Percentiles rank a stretch among this genome's conserved stretches.
These are phyloP conservation scores for Aphis gossypii DNA, from an alignment of 1,140 invertebrate genomes.

Conservation along the genomic window DNA sequence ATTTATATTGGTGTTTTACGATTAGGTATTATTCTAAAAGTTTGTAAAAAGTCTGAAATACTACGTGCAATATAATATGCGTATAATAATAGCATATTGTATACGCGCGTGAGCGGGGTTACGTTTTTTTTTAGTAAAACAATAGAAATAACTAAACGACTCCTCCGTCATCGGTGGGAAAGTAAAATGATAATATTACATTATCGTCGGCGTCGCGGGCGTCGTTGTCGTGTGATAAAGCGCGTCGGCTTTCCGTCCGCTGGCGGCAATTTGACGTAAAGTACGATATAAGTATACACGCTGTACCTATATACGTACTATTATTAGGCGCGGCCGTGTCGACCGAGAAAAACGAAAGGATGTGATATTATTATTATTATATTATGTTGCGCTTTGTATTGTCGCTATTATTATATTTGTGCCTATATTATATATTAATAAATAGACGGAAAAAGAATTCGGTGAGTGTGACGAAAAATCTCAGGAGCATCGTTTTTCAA, in stretches of 20 bases:
- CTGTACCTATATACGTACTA: background rate
- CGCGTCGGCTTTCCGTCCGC: background rate
- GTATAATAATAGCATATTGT: background rate
- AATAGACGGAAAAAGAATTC: background rate
- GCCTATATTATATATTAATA: background rate
- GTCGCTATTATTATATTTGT: background rate
- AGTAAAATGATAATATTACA: background rate
- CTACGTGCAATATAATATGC: background rate
- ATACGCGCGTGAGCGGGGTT: background rate
- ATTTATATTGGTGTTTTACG: background rate
- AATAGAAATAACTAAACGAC: background rate
- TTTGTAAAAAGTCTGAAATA: background rate
- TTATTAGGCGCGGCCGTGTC: background rate
- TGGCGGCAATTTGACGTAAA: background rate
- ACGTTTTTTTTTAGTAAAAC: background rate
- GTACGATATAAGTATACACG: background rate
- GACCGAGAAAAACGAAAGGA: slow-evolving; percentile 30
- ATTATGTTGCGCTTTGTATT: background rate
- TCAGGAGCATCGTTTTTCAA: slow-evolving; percentile 47
- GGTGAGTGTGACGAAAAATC: slow-evolving; percentile 21
- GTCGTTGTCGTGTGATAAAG: background rate
- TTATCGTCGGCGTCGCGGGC: background rate
- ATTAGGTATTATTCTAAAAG: background rate
- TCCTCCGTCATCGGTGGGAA: slow-evolving; percentile 1
- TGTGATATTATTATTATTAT: background rate